Evolutionary conservation across 2,888 invertebrate species (phyloP).

Genomic region (Melanostoma mellinum): DNA sequence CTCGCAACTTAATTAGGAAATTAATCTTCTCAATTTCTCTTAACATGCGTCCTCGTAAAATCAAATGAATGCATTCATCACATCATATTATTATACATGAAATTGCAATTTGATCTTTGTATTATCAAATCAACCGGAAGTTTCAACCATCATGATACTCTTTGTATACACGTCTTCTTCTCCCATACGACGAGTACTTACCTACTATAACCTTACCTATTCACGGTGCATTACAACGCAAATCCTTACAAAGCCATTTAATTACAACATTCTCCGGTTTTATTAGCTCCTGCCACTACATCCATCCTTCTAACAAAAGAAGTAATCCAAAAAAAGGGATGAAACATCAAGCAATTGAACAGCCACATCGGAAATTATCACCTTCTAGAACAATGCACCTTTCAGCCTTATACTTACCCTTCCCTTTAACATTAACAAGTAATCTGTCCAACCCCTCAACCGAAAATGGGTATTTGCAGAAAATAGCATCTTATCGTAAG

Average conservation of each 20-base stretch:
- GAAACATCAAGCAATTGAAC: conserved; percentile 71
- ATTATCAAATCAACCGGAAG: conserved; percentile 69
- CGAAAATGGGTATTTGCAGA: conserved; percentile 52
- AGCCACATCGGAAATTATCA: conserved; percentile 73
- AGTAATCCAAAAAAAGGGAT: conserved; percentile 56
- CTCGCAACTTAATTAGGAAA: conserved; percentile 68
- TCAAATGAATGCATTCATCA: conserved; percentile 67
- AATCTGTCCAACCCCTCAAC: conserved; percentile 67
- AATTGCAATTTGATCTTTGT: conserved; percentile 68
- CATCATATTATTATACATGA: conserved; percentile 55
- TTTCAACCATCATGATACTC: conserved; percentile 36
- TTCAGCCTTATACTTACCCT: conserved; percentile 27
- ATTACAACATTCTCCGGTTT: conserved; percentile 71
- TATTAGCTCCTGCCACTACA: conserved; percentile 59
- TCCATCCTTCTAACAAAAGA: conserved; percentile 40
- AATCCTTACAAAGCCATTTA: conserved; percentile 72
- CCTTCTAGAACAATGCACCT: conserved; percentile 72
- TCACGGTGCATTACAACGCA: conserved; percentile 63
- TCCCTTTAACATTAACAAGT: conserved; percentile 63
- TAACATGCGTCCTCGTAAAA: conserved; percentile 32
- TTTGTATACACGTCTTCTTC: background rate
- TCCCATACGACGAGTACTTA: background rate
- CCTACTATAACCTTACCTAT: conserved; percentile 4
- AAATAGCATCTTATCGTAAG: conserved; percentile 69
- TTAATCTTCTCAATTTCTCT: conserved; percentile 56